These are phyloP conservation scores for Ectemnius cavifrons DNA, from an alignment of 2,888 invertebrate species.

Conservation along the genomic window DNA sequence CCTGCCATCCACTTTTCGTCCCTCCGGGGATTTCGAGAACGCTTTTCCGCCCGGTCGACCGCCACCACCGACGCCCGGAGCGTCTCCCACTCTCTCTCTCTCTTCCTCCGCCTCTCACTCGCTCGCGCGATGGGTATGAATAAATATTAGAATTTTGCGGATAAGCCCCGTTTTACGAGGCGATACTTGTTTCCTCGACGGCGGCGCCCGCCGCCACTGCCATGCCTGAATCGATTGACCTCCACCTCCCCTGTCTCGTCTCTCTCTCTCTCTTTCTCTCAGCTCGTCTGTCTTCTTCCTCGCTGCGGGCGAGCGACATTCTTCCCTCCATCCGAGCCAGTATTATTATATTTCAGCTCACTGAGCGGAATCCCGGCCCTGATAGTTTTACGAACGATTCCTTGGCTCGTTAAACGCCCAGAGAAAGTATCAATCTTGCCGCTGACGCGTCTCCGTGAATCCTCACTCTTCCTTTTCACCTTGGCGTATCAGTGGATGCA, in stretches of 20 bases:
- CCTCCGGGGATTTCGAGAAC: slow-evolving; percentile 71
- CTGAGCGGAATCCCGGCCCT: slow-evolving; percentile 33
- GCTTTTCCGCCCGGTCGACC: slow-evolving; percentile 73
- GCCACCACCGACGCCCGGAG: slow-evolving; percentile 51
- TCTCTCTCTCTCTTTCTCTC: slow-evolving; percentile 18
- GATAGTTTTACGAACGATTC: slow-evolving; percentile 36
- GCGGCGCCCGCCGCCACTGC: slow-evolving; percentile 34
- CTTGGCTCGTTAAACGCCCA: slow-evolving; percentile 23
- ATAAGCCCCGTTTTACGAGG: slow-evolving; percentile 74
- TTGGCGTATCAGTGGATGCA: background rate
- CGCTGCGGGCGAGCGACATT: background rate
- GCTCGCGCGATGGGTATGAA: slow-evolving; percentile 67
- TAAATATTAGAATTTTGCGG: slow-evolving; percentile 76
- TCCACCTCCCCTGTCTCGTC: slow-evolving; percentile 24
- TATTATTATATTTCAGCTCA: slow-evolving; percentile 56
- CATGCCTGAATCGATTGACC: slow-evolving; percentile 66
- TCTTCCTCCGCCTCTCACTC: slow-evolving; percentile 5
- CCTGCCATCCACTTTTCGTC: slow-evolving; percentile 72
- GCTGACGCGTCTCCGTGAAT: background rate
- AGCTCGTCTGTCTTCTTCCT: too few species aligned
- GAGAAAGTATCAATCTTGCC: slow-evolving; percentile 12
- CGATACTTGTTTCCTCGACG: slow-evolving; percentile 72
- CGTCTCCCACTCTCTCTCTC: slow-evolving; percentile 21
- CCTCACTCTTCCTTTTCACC: background rate
- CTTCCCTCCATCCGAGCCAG: slow-evolving; percentile 35